phyloP scores from a whole-genome alignment of 2,797 vertebrate species.

The Antennarius maculatus region DNA sequence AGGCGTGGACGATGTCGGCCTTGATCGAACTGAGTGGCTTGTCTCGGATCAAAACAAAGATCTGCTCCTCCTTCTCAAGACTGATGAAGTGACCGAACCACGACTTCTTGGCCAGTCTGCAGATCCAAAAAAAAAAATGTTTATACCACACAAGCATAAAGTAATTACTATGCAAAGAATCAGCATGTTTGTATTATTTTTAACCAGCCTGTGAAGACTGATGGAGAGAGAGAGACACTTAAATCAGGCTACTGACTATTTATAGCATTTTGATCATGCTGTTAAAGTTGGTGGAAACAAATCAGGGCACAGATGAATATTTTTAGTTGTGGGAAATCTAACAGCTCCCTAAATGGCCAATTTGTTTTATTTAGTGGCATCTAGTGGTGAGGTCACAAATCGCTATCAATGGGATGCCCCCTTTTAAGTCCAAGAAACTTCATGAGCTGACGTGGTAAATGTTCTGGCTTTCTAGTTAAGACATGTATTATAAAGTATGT shows the following conservation, averaged over 20 bases:
- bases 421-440: too few species aligned
- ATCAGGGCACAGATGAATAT: not conserved
- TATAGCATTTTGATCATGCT: slow-evolving; percentile 1
- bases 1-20: slow-evolving; percentile 94
- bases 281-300: not conserved
- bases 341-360: too few species aligned
- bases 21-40: slow-evolving; percentile 95
- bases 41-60: slow-evolving; percentile 91
- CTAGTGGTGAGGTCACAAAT: not conserved
- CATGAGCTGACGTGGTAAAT: too few species aligned
- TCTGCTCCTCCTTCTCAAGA: slow-evolving; percentile 93
- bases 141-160: too few species aligned
- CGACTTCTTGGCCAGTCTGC: slow-evolving; percentile 91
- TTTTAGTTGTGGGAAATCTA: not conserved
- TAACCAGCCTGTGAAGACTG: slow-evolving; percentile 10
- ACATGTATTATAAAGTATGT: too few species aligned
- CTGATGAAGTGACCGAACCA: slow-evolving; percentile 97
- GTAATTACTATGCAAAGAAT: not conserved
- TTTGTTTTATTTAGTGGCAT: not conserved
- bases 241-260: slow-evolving; percentile 4
- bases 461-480: too few species aligned
- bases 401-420: not conserved
- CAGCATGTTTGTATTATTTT: slow-evolving; percentile 20
- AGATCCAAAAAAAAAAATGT: not conserved
- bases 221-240: slow-evolving; percentile 1